These are phyloP conservation scores for Ganaspis sp. DNA, from an alignment of 1,140 invertebrate species.

Conservation along the genomic window DNA sequence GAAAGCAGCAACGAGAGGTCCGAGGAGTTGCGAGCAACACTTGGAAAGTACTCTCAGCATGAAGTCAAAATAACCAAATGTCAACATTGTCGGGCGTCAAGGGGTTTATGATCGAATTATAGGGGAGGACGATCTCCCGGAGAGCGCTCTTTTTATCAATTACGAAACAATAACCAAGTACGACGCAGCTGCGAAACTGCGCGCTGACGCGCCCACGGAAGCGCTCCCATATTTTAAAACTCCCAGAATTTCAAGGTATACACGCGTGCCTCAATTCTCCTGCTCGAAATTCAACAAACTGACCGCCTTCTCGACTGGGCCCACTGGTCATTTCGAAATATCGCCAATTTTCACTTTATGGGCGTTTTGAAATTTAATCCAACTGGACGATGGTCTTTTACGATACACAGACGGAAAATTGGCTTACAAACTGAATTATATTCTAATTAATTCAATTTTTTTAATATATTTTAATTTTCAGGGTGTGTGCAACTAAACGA, in stretches of 20 bases:
- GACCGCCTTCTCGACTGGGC: slow-evolving; percentile 55
- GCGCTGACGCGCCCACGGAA: slow-evolving; percentile 37
- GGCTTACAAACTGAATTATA: too few species aligned
- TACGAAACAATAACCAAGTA: slow-evolving; percentile 56
- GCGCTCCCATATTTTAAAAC: slow-evolving; percentile 30
- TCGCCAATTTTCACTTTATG: slow-evolving; percentile 57
- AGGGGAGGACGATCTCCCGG: slow-evolving; percentile 57
- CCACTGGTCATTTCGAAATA: slow-evolving; percentile 56
- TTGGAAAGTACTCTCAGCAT: slow-evolving; percentile 57
- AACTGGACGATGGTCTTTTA: slow-evolving; percentile 34
- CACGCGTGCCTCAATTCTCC: slow-evolving; percentile 20
- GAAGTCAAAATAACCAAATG: slow-evolving; percentile 72
- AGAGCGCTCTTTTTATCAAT: slow-evolving; percentile 61
- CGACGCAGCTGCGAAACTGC: slow-evolving; percentile 51
- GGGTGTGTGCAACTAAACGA: too few species aligned
- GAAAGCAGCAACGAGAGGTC: slow-evolving; percentile 45
- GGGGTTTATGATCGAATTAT: slow-evolving; percentile 72
- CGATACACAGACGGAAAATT: too few species aligned
- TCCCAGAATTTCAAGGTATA: neutral
- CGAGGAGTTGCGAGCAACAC: slow-evolving; percentile 45
- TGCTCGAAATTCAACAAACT: slow-evolving; percentile 38
- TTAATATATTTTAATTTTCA: too few species aligned
- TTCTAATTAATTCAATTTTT: too few species aligned
- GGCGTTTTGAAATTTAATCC: slow-evolving; percentile 37
- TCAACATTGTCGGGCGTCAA: slow-evolving; percentile 68